Evolutionary conservation across 2,113 vertebrate genomes (phyloP).

Genomic region (Halcyon senegalensis): DNA sequence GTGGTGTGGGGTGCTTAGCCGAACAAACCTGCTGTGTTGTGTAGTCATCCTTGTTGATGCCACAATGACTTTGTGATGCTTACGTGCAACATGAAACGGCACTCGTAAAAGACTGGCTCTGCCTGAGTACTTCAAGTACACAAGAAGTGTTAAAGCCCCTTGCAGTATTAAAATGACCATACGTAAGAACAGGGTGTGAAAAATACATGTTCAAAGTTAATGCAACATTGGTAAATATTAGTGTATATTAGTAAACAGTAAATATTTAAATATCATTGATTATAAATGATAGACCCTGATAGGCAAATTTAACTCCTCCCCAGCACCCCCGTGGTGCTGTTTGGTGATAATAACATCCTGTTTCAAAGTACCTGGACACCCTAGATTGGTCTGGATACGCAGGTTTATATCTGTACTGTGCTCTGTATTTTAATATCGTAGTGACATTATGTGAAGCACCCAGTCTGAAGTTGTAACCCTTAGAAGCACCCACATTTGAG

Average conservation of each 20-base stretch:
- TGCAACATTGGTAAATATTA: background rate
- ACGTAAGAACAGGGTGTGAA: background rate
- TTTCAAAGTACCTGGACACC: background rate
- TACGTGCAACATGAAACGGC: background rate
- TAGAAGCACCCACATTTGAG: rapidly evolving
- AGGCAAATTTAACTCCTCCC: background rate
- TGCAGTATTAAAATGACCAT: background rate
- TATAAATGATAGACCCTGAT: background rate
- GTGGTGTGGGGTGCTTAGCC: background rate
- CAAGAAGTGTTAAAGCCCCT: background rate
- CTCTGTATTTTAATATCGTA: background rate
- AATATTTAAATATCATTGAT: background rate
- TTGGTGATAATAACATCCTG: background rate
- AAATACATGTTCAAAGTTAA: background rate
- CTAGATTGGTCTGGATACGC: background rate
- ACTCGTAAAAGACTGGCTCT: background rate
- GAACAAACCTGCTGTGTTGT: background rate
- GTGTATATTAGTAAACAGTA: background rate
- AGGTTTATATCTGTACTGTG: background rate
- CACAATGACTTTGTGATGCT: background rate
- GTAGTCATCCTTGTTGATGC: background rate
- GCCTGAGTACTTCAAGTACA: background rate
- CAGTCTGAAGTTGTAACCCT: background rate
- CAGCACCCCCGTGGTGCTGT: background rate
- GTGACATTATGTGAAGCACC: too few relatives aligned